phyloP scores from a whole-genome alignment of 2,797 vertebrate species.

The Pelodytes ibericus region DNA sequence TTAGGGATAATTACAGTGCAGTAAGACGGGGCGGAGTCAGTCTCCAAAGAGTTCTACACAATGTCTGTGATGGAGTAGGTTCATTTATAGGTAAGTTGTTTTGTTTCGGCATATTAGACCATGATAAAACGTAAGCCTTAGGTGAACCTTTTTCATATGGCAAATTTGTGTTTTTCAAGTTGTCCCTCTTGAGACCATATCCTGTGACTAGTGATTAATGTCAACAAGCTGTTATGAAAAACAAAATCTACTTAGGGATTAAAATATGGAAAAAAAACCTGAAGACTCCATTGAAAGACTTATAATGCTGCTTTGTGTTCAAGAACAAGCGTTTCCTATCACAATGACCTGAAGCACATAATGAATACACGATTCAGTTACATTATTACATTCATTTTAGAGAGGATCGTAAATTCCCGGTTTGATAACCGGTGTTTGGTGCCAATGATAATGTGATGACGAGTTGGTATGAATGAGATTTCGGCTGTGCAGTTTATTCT shows the following conservation, averaged over 20 bases:
- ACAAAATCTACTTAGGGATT: background rate
- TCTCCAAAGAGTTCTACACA: too few relatives aligned
- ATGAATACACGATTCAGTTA: background rate
- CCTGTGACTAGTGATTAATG: too few relatives aligned
- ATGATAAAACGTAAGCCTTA: too few relatives aligned
- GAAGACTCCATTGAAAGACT: conserved; percentile 42
- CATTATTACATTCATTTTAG: conserved; percentile 8
- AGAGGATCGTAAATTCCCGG: background rate
- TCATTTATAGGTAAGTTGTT: too few relatives aligned
- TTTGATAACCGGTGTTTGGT: background rate
- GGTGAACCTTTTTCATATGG: too few relatives aligned
- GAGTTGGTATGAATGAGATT: conserved; percentile 7
- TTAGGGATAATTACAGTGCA: too few relatives aligned
- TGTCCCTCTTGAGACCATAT: too few relatives aligned
- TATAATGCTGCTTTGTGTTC: conserved; percentile 38
- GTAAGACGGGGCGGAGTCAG: too few relatives aligned
- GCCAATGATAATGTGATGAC: conserved; percentile 22
- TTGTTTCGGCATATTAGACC: too few relatives aligned
- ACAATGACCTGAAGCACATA: background rate
- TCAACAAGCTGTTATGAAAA: background rate
- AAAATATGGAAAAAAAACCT: background rate
- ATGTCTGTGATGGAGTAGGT: too few relatives aligned
- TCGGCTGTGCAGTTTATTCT: background rate
- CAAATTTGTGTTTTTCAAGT: too few relatives aligned
- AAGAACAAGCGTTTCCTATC: conserved; percentile 5